A percentile compares a stretch with the other conserved stretches of the same genome.
These are phyloP conservation scores for Brassicogethes aeneus DNA, from an alignment of 2,888 invertebrate genomes.

Conservation along the genomic window DNA sequence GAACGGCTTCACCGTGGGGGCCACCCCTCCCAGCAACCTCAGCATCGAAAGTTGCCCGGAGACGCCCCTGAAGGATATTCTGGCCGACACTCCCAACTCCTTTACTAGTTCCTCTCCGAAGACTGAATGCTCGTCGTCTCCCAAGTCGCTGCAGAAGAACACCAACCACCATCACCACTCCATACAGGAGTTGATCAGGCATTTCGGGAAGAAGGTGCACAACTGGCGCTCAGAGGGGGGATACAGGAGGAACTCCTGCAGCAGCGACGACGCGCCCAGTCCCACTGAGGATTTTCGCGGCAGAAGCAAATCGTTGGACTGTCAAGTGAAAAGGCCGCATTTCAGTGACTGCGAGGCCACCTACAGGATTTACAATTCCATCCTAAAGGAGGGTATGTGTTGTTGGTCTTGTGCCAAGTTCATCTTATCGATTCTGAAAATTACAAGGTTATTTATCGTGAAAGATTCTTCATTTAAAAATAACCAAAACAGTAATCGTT, in stretches of 20 bases:
- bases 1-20: constrained; percentile 20
- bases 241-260: constrained; percentile 34
- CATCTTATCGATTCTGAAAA: too few relatives aligned
- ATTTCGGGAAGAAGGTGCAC: constrained; percentile 66
- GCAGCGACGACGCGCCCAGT: constrained; percentile 42
- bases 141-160: constrained; percentile 19
- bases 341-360: constrained; percentile 73
- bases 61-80: constrained; percentile 25
- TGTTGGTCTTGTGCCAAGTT: too few relatives aligned
- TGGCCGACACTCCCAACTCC: constrained; percentile 20
- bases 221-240: constrained; percentile 53
- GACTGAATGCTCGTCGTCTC: constrained; percentile 20
- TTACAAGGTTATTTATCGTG: too few relatives aligned
- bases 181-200: constrained; percentile 67
- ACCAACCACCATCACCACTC: constrained; percentile 50
- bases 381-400: constrained; percentile 59
- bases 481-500: too few relatives aligned
- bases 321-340: constrained; percentile 44
- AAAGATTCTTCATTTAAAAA: too few relatives aligned
- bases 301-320: constrained; percentile 71
- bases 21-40: constrained; percentile 14
- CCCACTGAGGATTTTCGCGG: constrained; percentile 58
- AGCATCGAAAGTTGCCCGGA: constrained; percentile 31
- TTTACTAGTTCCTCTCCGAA: constrained; percentile 22
- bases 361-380: constrained; percentile 72